Evolutionary conservation across 2,797 vertebrate species (phyloP).

Genomic region (Chromis chromis): DNA sequence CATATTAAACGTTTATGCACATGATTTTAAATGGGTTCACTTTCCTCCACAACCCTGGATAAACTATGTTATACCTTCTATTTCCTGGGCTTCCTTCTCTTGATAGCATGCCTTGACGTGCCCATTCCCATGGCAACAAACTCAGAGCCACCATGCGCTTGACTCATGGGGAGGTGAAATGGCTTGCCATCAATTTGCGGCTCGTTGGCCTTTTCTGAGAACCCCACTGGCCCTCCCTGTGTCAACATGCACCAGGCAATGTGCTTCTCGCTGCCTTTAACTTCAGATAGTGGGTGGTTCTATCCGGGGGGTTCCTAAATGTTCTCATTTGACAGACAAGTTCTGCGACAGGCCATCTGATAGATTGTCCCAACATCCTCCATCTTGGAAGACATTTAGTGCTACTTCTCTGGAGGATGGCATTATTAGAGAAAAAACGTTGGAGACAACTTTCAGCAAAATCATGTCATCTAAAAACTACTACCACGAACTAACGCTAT

Average conservation of each 20-base stretch:
- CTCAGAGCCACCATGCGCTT: constrained; percentile 28
- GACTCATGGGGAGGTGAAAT: constrained; percentile 53
- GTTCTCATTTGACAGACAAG: neutral
- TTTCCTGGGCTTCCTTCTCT: constrained; percentile 14
- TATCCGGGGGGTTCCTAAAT: neutral
- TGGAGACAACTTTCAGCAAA: neutral
- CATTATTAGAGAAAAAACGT: neutral
- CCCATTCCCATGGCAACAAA: constrained; percentile 64
- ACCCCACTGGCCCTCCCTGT: constrained; percentile 12
- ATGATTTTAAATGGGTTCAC: neutral
- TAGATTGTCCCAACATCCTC: neutral
- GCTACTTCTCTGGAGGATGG: neutral
- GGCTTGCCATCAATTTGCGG: constrained; percentile 55
- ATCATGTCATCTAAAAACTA: neutral
- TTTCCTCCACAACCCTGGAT: constrained; percentile 1
- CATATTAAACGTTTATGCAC: neutral
- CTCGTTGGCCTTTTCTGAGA: constrained; percentile 43
- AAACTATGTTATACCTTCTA: constrained; percentile 16
- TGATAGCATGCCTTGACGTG: constrained; percentile 32
- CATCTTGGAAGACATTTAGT: neutral
- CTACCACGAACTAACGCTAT: too few relatives aligned
- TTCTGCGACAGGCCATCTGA: neutral
- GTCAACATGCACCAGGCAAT: neutral
- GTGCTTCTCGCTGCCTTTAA: constrained; percentile 9
- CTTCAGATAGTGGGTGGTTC: neutral